Percentiles rank a stretch among this genome's conserved stretches.
These are phyloP conservation scores for Heptranchias perlo DNA, from an alignment of 2,113 vertebrate species.

Conservation along the genomic window DNA sequence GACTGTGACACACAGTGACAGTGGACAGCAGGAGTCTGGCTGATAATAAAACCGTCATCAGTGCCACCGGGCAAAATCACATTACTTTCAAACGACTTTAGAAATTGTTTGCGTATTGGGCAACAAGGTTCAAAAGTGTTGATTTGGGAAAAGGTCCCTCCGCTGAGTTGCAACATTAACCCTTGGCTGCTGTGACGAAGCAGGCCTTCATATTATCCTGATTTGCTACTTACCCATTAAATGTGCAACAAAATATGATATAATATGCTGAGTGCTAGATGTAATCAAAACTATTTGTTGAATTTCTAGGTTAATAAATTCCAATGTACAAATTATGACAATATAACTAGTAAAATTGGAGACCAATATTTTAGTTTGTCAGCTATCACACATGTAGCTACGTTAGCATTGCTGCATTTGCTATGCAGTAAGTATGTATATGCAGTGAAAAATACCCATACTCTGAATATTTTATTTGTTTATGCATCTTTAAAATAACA, in stretches of 20 bases:
- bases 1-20: constrained; percentile 70
- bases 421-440: background rate
- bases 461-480: background rate
- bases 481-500: background rate
- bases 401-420: too few relatives aligned
- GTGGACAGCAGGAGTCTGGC: constrained; percentile 67
- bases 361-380: background rate
- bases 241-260: background rate
- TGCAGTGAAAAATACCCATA: background rate
- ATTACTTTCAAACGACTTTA: constrained; percentile 46
- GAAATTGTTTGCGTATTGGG: constrained; percentile 29
- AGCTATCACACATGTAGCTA: background rate
- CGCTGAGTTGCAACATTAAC: background rate
- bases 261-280: too few relatives aligned
- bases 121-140: constrained; percentile 4
- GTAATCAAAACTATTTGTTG: background rate
- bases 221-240: background rate
- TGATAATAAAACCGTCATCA: constrained; percentile 52
- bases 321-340: background rate
- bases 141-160: background rate
- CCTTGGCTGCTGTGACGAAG: background rate
- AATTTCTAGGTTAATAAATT: constrained; percentile 4
- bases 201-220: background rate
- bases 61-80: constrained; percentile 53
- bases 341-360: background rate